Base-by-base conservation (phyloP, 1,140 invertebrate species). In the Doryteuthis pealeii region DNA sequence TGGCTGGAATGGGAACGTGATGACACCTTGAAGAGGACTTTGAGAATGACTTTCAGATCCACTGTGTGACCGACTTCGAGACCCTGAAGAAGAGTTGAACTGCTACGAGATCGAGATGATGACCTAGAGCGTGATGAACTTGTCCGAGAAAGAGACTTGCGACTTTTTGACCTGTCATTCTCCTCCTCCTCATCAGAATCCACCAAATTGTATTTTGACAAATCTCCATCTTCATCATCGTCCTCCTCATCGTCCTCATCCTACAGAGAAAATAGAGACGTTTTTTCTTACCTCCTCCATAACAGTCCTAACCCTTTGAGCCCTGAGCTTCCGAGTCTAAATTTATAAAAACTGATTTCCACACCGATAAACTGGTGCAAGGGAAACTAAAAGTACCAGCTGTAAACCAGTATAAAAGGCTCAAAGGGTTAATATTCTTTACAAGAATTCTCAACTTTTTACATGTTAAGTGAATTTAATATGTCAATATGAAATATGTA, bases 201-300 rank as follows among this genome's bases (percentile, higher is more conserved):
- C 85, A 91, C 92, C 43, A 95, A 88, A 87, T 94, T 93, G 83
- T 95, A 95, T 85, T 94, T 94, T 22, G 93, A 94, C 74, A 94
- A 88, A 88, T 95, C 93, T 28, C 62, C 84, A 79, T 81, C 81
- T 32, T 83, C 83, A 69, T 84, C 84, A 31, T 83, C 82, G 58
- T 77, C 76, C 10, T 77, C 70, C 1, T 70, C 67, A 33, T 68
- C 67, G 31, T 70, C 40, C 28, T 54, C 18, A 15, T 30, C 35
- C 35, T 40, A 3, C 35, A 5, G 35, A n/a, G 35, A 40, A 40
- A 40, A 40, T 40, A 40, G 35, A 40, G 10, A 40, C 3, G 35
- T 40, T 40, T n/a, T n/a, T n/a, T n/a, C n/a, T n/a, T n/a, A n/a
- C n/a, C n/a, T n/a, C n/a, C n/a, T n/a, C n/a, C n/a, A n/a, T n/a